A percentile compares a stretch with the other conserved stretches of the same genome.
Evolutionary conservation across 2,888 invertebrate genomes (phyloP).

Genomic region (Peribatodes rhomboidaria): DNA sequence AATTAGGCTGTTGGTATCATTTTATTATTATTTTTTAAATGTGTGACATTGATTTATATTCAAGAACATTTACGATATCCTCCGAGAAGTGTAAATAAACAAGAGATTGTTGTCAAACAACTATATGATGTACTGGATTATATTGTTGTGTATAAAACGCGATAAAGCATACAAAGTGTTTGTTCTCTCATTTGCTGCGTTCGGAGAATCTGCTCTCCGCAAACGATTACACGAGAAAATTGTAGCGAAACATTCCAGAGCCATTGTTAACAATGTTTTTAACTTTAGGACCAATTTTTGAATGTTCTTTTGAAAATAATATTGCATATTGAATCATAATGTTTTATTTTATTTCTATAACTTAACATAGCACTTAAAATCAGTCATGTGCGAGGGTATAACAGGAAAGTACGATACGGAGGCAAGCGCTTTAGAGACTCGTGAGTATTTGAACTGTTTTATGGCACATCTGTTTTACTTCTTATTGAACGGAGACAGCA

Average conservation of each 20-base stretch:
- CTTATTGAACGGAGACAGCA: neutral
- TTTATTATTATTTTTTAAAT: conserved; percentile 61
- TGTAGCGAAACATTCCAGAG: conserved; percentile 83
- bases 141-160: conserved; percentile 48
- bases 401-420: conserved; percentile 53
- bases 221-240: conserved; percentile 71
- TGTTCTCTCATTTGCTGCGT: conserved; percentile 22
- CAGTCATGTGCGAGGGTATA: conserved; percentile 47
- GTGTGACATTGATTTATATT: conserved; percentile 52
- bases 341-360: conserved; percentile 58
- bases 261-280: conserved; percentile 86
- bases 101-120: conserved; percentile 63
- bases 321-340: conserved; percentile 80
- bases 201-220: conserved; percentile 71
- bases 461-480: conserved; percentile 42
- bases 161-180: conserved; percentile 34
- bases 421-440: conserved; percentile 71
- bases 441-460: conserved; percentile 19
- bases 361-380: conserved; percentile 39
- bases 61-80: conserved; percentile 41
- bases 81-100: conserved; percentile 44
- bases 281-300: conserved; percentile 86
- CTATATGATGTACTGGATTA: conserved; percentile 56
- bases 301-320: conserved; percentile 86
- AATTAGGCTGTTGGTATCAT: conserved; percentile 75